Evolutionary conservation across 2,888 invertebrate species (phyloP).

Genomic region (Drosophila falleni): DNA sequence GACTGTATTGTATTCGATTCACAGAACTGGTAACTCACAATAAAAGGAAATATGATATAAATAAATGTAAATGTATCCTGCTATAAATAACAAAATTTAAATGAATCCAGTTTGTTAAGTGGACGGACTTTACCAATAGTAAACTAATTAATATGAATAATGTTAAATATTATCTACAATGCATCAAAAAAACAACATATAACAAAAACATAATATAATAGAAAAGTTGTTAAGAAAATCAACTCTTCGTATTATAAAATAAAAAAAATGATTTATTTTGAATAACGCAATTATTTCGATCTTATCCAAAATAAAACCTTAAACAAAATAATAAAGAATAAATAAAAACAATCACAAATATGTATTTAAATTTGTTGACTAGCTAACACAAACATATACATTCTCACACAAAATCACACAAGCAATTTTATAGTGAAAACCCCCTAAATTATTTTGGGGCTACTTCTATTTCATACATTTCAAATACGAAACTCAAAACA

Average conservation of each 20-base stretch:
- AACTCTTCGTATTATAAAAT: conserved; percentile 33
- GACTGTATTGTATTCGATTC: conserved; percentile 64
- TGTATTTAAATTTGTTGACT: conserved; percentile 64
- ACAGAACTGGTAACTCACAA: conserved; percentile 77
- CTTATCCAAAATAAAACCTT: conserved; percentile 41
- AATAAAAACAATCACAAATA: conserved; percentile 47
- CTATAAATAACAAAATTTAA: conserved; percentile 79
- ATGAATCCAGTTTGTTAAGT: conserved; percentile 34
- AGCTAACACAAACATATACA: conserved; percentile 34
- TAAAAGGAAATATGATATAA: conserved; percentile 43
- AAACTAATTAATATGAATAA: conserved; percentile 38
- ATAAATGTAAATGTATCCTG: conserved; percentile 60
- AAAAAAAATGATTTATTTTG: conserved; percentile 44
- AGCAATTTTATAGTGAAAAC: conserved; percentile 55
- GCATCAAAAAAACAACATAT: conserved; percentile 15
- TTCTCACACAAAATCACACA: conserved; percentile 31
- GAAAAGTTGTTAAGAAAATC: conserved; percentile 17
- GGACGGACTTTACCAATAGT: conserved; percentile 52
- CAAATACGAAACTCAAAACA: conserved; percentile 29
- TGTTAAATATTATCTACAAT: conserved; percentile 41
- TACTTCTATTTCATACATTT: conserved; percentile 26
- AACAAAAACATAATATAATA: conserved; percentile 12
- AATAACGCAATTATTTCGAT: conserved; percentile 54
- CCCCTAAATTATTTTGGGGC: conserved; percentile 18
- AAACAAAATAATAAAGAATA: conserved; percentile 29